These are phyloP conservation scores for Hafferia zeledoni DNA, from an alignment of 2,797 vertebrate genomes.

Conservation along the genomic window DNA sequence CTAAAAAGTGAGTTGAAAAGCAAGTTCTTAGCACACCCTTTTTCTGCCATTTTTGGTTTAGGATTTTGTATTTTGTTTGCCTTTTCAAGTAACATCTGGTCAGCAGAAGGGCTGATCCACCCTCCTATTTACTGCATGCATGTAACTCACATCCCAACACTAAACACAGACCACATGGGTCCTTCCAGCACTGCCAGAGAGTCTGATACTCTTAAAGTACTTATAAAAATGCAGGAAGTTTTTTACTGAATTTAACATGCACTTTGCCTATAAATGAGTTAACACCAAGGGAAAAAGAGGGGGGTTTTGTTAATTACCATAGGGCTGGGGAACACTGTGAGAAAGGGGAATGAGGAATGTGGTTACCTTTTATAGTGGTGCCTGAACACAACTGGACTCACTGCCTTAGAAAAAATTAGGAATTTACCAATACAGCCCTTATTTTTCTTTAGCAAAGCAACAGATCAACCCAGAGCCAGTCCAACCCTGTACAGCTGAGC, in stretches of 20 bases:
- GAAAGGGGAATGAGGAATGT: background rate
- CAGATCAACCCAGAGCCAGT: background rate
- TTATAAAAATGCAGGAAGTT: conserved; percentile 55
- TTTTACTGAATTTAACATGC: conserved; percentile 54
- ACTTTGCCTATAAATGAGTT: conserved; percentile 50
- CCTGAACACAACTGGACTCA: background rate
- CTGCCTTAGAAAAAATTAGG: background rate
- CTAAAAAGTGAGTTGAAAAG: conserved; percentile 9
- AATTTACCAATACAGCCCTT: background rate
- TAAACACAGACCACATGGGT: conserved; percentile 84
- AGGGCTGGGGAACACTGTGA: background rate
- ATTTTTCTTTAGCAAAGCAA: background rate
- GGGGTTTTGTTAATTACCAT: background rate
- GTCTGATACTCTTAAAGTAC: conserved; percentile 23
- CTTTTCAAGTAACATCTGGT: conserved; percentile 79
- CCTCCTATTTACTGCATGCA: conserved; percentile 69
- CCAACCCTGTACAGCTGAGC: background rate
- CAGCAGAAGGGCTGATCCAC: conserved; percentile 71
- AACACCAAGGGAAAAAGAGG: background rate
- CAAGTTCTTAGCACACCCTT: conserved; percentile 40
- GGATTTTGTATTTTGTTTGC: conserved; percentile 45
- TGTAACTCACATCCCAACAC: conserved; percentile 77
- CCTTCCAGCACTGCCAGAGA: conserved; percentile 29
- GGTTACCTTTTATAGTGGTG: background rate
- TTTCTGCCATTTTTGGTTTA: background rate